phyloP scores from a whole-genome alignment of 2,113 vertebrate genomes.

The Cichladusa arquata region DNA sequence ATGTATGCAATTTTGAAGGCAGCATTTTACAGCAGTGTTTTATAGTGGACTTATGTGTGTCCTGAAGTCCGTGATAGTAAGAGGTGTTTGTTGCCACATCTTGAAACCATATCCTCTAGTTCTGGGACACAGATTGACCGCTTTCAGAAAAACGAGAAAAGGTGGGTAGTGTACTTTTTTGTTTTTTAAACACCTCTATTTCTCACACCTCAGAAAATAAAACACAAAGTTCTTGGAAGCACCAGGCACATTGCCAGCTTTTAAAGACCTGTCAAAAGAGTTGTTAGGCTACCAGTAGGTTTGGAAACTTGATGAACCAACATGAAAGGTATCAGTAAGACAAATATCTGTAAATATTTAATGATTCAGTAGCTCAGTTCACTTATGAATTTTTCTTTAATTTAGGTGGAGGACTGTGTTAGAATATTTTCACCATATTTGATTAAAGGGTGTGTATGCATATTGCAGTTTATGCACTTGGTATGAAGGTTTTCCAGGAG shows the following conservation, averaged over 20 bases:
- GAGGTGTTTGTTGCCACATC: neutral
- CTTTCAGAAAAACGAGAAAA: neutral
- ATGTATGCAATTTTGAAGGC: neutral
- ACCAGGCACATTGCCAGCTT: neutral
- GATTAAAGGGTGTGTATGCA: rapidly evolving
- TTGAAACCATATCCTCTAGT: conserved; percentile 4
- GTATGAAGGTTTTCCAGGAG: neutral
- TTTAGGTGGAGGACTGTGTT: neutral
- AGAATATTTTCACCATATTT: neutral
- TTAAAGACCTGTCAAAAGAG: neutral
- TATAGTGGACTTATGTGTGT: neutral
- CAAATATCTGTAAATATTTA: neutral
- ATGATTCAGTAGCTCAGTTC: neutral
- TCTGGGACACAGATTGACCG: neutral
- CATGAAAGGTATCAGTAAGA: neutral
- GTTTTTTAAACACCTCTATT: neutral
- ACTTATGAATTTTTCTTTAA: neutral
- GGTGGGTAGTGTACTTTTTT: neutral
- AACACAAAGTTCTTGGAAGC: neutral
- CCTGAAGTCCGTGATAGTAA: neutral
- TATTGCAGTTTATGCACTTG: neutral
- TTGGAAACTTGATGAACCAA: neutral
- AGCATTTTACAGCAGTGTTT: neutral
- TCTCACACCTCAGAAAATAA: neutral
- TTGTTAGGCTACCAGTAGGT: neutral